These are phyloP conservation scores for Chironomus tentans DNA, from an alignment of 2,888 invertebrate species.

Conservation along the genomic window DNA sequence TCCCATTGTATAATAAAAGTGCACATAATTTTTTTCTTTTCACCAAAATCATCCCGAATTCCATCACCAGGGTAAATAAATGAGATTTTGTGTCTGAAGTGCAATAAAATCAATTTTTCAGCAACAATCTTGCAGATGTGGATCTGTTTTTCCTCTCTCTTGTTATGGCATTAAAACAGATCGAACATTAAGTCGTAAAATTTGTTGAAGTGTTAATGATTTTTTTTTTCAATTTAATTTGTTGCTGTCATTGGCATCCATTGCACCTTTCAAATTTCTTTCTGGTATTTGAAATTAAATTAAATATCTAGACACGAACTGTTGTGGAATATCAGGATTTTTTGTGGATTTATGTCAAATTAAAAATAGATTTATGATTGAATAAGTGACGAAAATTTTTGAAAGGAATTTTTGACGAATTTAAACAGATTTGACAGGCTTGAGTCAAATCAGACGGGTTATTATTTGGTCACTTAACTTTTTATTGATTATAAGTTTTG, in stretches of 20 bases:
- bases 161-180: background rate
- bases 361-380: too few relatives aligned
- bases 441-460: too few relatives aligned
- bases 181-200: background rate
- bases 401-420: too few relatives aligned
- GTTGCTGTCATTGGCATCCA: background rate
- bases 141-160: background rate
- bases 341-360: too few relatives aligned
- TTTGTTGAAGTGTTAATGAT: slow-evolving; percentile 13
- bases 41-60: too few relatives aligned
- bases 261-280: background rate
- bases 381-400: too few relatives aligned
- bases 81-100: background rate
- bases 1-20: too few relatives aligned
- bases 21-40: too few relatives aligned
- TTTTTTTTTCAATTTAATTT: slow-evolving; percentile 8
- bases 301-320: background rate
- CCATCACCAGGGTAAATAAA: background rate
- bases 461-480: too few relatives aligned
- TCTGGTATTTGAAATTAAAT: background rate
- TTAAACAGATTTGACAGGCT: too few relatives aligned
- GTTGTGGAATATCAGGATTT: too few relatives aligned
- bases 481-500: too few relatives aligned
- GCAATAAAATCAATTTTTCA: background rate
- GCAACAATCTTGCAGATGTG: background rate